phyloP scores from a whole-genome alignment of 1,140 invertebrate genomes.

The Drosophila littoralis region DNA sequence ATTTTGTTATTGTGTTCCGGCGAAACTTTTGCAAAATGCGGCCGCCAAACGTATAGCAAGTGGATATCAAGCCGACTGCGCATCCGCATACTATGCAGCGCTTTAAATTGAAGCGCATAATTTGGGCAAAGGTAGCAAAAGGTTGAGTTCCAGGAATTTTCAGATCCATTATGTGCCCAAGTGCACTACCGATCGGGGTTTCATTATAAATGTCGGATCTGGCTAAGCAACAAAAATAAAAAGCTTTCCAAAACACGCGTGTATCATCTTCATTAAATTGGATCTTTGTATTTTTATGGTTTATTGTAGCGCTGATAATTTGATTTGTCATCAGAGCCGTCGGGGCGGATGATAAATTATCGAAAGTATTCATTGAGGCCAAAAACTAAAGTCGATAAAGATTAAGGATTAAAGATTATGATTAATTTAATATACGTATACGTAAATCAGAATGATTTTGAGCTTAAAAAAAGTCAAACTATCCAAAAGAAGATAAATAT shows the following conservation, averaged over 20 bases:
- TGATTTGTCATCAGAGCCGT: slow-evolving; percentile 62
- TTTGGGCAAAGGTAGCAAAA: slow-evolving; percentile 48
- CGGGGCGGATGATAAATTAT: background rate
- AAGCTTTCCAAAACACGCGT: slow-evolving; percentile 16
- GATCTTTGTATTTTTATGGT: slow-evolving; percentile 33
- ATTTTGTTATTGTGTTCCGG: slow-evolving; percentile 75
- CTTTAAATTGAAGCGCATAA: slow-evolving; percentile 71
- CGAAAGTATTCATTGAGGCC: too few species aligned
- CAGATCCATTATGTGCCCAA: slow-evolving; percentile 52
- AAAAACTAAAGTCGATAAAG: background rate
- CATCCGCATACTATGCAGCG: slow-evolving; percentile 17
- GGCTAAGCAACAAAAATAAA: slow-evolving; percentile 4
- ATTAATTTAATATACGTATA: background rate
- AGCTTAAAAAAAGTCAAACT: too few species aligned
- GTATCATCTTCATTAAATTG: slow-evolving; percentile 56
- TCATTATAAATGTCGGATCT: slow-evolving; percentile 7
- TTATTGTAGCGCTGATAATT: slow-evolving; percentile 26
- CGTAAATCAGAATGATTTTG: too few species aligned
- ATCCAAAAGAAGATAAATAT: too few species aligned
- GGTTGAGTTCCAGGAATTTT: slow-evolving; percentile 55
- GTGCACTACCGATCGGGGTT: slow-evolving; percentile 43
- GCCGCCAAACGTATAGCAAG: slow-evolving; percentile 34
- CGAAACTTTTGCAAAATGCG: slow-evolving; percentile 33
- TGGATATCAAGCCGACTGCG: slow-evolving; percentile 30
- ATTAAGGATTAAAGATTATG: background rate